Evolutionary conservation across 2,888 invertebrate species (phyloP).

Genomic region (Oxystoma pomonae): DNA sequence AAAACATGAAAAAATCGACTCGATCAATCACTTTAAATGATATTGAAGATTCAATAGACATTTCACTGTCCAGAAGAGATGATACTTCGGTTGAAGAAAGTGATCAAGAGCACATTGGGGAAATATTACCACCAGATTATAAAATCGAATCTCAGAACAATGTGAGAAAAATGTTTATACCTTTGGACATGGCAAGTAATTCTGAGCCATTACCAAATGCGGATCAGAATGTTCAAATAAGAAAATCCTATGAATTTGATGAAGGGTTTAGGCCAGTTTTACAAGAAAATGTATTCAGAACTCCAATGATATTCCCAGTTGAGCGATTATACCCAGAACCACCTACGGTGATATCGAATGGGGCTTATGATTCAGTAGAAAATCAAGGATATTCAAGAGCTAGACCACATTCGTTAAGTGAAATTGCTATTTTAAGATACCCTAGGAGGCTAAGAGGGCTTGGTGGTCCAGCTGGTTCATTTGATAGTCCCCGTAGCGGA

Average conservation of each 20-base stretch:
- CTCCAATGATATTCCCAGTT: slow-evolving; percentile 30
- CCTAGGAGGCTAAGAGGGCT: slow-evolving; percentile 19
- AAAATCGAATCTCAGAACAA: slow-evolving; percentile 21
- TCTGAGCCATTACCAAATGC: not conserved
- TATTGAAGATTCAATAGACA: slow-evolving; percentile 9
- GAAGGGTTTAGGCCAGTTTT: slow-evolving; percentile 21
- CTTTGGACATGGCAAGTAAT: slow-evolving; percentile 14
- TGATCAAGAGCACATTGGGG: slow-evolving; percentile 45
- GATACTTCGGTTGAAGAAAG: slow-evolving; percentile 28
- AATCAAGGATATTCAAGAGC: slow-evolving; percentile 14
- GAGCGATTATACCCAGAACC: slow-evolving; percentile 23
- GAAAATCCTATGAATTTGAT: slow-evolving; percentile 33
- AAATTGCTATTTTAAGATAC: slow-evolving; percentile 17
- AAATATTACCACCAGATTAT: slow-evolving; percentile 42
- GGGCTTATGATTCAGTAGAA: not conserved
- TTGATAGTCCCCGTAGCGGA: slow-evolving; percentile 12
- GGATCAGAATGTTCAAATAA: slow-evolving; percentile 10
- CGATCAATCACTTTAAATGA: slow-evolving; percentile 3
- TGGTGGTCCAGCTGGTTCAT: slow-evolving; percentile 17
- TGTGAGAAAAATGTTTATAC: not conserved
- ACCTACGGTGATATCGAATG: slow-evolving; percentile 8
- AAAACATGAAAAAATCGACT: slow-evolving; percentile 1
- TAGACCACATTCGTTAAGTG: slow-evolving; percentile 6
- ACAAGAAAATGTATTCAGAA: slow-evolving; percentile 14
- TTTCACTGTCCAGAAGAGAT: slow-evolving; percentile 29